phyloP scores from a whole-genome alignment of 2,888 invertebrate genomes.

The Bibio marci region DNA sequence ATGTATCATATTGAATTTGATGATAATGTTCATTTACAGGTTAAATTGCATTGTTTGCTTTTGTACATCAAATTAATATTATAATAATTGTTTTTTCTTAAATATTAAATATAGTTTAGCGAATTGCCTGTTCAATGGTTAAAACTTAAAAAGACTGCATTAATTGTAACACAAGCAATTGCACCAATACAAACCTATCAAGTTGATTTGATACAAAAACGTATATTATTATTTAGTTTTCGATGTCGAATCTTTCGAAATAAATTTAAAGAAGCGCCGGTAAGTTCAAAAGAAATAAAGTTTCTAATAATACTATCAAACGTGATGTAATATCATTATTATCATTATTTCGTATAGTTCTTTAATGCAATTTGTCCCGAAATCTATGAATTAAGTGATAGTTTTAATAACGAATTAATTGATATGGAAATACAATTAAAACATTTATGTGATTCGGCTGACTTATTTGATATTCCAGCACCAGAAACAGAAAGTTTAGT shows the following conservation, averaged over 20 bases:
- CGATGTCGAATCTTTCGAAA: constrained; percentile 60
- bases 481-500: constrained; percentile 68
- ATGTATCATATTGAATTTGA: constrained; percentile 76
- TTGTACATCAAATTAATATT: too few species aligned
- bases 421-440: constrained; percentile 50
- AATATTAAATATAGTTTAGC: constrained; percentile 31
- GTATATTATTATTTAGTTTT: constrained; percentile 63
- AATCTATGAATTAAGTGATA: constrained; percentile 52
- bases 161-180: constrained; percentile 68
- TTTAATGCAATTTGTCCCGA: constrained; percentile 46
- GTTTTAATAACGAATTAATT: constrained; percentile 44
- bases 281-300: constrained; percentile 6
- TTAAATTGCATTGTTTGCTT: too few species aligned
- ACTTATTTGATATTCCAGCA: constrained; percentile 69
- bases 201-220: constrained; percentile 69
- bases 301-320: neutral
- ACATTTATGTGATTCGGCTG: constrained; percentile 51
- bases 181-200: constrained; percentile 79
- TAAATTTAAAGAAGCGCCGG: constrained; percentile 40
- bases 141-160: constrained; percentile 65
- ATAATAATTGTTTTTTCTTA: constrained; percentile 1
- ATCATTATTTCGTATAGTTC: constrained; percentile 23
- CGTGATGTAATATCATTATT: constrained; percentile 1
- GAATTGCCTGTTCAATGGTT: constrained; percentile 80
- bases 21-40: constrained; percentile 58